phyloP scores from a whole-genome alignment of 2,113 vertebrate genomes.

The Rhinogobius similis region DNA sequence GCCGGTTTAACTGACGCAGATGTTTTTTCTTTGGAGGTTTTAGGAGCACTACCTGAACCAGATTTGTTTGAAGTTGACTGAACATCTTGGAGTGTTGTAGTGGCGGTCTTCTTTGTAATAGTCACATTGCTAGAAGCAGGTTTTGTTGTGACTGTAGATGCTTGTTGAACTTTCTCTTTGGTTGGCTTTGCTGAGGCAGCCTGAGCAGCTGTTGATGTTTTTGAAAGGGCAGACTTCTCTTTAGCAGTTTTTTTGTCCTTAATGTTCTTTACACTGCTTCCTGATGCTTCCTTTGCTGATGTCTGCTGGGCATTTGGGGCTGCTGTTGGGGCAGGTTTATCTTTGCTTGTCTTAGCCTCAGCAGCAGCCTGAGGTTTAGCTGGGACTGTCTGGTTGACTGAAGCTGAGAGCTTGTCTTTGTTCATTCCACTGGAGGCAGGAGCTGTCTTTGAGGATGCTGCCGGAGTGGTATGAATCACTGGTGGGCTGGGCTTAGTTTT shows the following conservation, averaged over 20 bases:
- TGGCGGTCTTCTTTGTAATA: not conserved
- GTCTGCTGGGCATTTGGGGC: slow-evolving; percentile 42
- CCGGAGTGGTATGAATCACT: slow-evolving; percentile 46
- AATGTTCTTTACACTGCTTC: slow-evolving; percentile 32
- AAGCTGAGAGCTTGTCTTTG: slow-evolving; percentile 51
- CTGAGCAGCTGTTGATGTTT: not conserved
- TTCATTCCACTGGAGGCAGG: slow-evolving; percentile 23
- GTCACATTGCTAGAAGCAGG: not conserved
- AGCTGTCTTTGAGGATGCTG: slow-evolving; percentile 34
- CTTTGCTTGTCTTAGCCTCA: slow-evolving; percentile 43
- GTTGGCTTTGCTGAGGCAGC: not conserved
- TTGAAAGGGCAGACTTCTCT: slow-evolving; percentile 34
- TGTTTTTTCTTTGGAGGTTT: not conserved
- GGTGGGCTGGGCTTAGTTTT: slow-evolving; percentile 45
- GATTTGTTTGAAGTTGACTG: not conserved
- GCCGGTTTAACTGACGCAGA: not conserved
- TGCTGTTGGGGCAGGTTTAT: slow-evolving; percentile 31
- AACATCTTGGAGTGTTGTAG: not conserved
- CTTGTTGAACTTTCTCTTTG: not conserved
- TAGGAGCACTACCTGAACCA: not conserved
- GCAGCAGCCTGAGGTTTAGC: slow-evolving; percentile 32
- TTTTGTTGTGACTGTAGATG: slow-evolving; percentile 2
- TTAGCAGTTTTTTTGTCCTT: slow-evolving; percentile 56
- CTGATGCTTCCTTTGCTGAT: slow-evolving; percentile 20
- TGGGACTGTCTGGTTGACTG: slow-evolving; percentile 43